These are phyloP conservation scores for Idaea straminata DNA, from an alignment of 2,888 invertebrate genomes.

Conservation along the genomic window DNA sequence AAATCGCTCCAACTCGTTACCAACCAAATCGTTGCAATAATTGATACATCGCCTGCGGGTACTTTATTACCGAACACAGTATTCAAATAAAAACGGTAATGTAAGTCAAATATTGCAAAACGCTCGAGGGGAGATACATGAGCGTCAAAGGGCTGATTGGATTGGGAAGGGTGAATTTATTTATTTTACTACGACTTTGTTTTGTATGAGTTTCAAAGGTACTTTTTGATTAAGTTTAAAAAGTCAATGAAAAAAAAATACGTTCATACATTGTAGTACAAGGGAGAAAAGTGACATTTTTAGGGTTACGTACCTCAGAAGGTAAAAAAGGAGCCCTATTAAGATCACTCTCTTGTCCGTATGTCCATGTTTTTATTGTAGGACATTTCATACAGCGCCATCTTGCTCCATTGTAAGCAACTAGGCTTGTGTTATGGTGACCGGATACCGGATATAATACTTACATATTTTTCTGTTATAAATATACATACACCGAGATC, in stretches of 20 bases:
- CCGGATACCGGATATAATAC: too few relatives aligned
- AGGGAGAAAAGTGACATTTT: too few relatives aligned
- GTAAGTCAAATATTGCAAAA: conserved; percentile 12
- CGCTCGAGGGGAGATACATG: not conserved
- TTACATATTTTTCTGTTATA: too few relatives aligned
- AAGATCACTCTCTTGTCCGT: too few relatives aligned
- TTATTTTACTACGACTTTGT: conserved; percentile 1
- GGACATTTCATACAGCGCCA: too few relatives aligned
- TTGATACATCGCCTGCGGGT: conserved; percentile 16
- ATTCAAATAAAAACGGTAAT: conserved; percentile 19
- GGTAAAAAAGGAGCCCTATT: too few relatives aligned
- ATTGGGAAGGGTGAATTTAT: not conserved
- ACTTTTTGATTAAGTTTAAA: not conserved
- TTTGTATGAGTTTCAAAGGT: not conserved
- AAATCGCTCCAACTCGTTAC: not conserved
- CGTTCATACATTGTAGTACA: not conserved
- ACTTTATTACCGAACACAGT: conserved; percentile 8
- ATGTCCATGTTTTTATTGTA: too few relatives aligned
- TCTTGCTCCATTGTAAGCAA: too few relatives aligned
- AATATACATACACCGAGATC: too few relatives aligned
- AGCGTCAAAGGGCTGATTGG: conserved; percentile 1
- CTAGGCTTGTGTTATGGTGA: too few relatives aligned
- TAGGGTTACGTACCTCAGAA: too few relatives aligned
- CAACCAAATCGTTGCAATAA: conserved; percentile 20
- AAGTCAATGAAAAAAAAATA: not conserved